These are phyloP conservation scores for Drosophila niveifrons DNA, from an alignment of 2,888 invertebrate species.

Conservation along the genomic window DNA sequence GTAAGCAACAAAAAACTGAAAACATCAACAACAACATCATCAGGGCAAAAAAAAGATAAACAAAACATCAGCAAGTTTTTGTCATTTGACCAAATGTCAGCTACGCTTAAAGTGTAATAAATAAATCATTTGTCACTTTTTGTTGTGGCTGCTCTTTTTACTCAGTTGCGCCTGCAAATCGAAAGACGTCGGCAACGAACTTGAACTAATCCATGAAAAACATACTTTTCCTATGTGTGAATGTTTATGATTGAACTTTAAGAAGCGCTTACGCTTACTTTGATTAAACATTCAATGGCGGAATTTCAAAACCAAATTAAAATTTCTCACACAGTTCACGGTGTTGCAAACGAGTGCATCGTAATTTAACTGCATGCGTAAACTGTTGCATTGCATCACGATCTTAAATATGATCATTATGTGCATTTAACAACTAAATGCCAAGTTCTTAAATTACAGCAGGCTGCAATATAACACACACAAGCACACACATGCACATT, in stretches of 20 bases:
- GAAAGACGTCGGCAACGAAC: conserved; percentile 67
- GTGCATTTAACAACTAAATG: conserved; percentile 65
- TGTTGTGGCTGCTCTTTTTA: conserved; percentile 5
- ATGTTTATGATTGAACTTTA: conserved; percentile 42
- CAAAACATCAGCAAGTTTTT: conserved; percentile 46
- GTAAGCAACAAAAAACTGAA: conserved; percentile 12
- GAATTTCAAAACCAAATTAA: conserved; percentile 24
- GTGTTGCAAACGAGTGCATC: not conserved
- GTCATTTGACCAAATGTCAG: conserved; percentile 70
- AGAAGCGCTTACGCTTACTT: not conserved
- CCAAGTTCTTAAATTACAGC: conserved; percentile 67
- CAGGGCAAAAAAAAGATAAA: conserved; percentile 34
- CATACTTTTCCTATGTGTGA: conserved; percentile 6
- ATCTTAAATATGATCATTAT: conserved; percentile 69
- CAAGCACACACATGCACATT: conserved; percentile 39
- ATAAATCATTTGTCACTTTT: conserved; percentile 66
- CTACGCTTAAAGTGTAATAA: conserved; percentile 62
- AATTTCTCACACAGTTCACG: conserved; percentile 24
- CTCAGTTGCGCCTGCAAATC: conserved; percentile 30
- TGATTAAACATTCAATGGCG: not conserved
- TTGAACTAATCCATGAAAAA: conserved; percentile 66
- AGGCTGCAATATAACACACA: conserved; percentile 18
- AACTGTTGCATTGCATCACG: conserved; percentile 61
- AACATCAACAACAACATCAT: conserved; percentile 17
- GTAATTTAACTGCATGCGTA: conserved; percentile 55